Evolutionary conservation across 2,888 invertebrate genomes (phyloP), one percentile per base, ranked within the genome.

Genomic region (Euproctis similis): DNA sequence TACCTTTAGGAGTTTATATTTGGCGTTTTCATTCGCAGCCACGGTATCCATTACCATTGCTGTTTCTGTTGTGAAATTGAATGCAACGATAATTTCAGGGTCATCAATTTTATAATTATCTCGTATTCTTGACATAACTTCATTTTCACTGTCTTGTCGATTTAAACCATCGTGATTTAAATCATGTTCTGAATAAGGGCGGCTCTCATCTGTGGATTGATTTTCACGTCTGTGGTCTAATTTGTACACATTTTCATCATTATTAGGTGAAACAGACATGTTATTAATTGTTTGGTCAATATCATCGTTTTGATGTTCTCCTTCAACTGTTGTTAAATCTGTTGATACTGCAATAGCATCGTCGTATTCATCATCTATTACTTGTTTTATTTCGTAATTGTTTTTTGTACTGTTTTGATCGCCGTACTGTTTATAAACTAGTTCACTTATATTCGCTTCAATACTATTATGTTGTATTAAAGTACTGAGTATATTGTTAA

Each of bases 1-100:
- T 25, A 64, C 67, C 52, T 56, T 55, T 2, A 67, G 16, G 6
- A 69, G 1, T 22, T 59, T 63, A 35, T 62, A 68, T 11, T 55
- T 67, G 7, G 40, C 43, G 29, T 37, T 52, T 2, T 34, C 11
- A n/a, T 18, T 18, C 12, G 21, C 19, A 6, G 5, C 14, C 4
- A 5, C 12, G 17, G 8, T 8, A 6, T 17, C 7, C 2, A 19
- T 17, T 17, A 6, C 1, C 6, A 14, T 3, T 13, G 24, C 14
- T 24, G 3, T 9, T 21, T 21, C 21, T 2, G 8, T 20, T n/a
- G 4, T 20, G 6, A 12, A 3, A 13, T 14, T 24, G n/a, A 5
- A n/a, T 35, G 47, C 11, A 24, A n/a, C 29, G 10, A 5, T 19
- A 3, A 25, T 23, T 4, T 28, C 14, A 13, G 27, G 10, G 8